phyloP scores from a whole-genome alignment of 2,888 invertebrate genomes.

The Volucella inflata region DNA sequence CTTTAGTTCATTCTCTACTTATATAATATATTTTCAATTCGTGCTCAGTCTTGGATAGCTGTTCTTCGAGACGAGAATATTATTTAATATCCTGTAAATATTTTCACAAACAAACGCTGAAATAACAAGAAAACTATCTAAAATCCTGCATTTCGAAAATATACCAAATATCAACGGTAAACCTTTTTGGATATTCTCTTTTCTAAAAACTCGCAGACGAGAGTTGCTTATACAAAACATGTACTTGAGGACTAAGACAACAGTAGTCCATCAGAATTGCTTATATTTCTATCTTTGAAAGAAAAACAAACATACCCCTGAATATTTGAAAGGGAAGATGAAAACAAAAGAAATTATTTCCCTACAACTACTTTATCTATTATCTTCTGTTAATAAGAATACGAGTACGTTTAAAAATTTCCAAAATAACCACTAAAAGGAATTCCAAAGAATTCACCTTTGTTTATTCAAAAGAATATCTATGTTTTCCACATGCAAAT shows the following conservation, averaged over 20 bases:
- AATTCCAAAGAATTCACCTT: conserved; percentile 17
- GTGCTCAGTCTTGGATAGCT: too few relatives aligned
- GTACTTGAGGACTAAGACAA: conserved; percentile 55
- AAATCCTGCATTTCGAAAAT: background rate
- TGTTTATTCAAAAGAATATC: background rate
- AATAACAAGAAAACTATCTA: conserved; percentile 28
- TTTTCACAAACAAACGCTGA: conserved; percentile 42
- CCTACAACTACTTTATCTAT: conserved; percentile 48
- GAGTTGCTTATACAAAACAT: conserved; percentile 37
- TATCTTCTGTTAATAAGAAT: conserved; percentile 30
- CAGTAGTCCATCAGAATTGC: conserved; percentile 30
- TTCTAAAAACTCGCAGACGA: conserved; percentile 15
- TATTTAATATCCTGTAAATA: conserved; percentile 12
- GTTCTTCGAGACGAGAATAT: background rate
- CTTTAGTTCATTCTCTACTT: too few relatives aligned
- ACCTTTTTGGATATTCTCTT: conserved; percentile 30
- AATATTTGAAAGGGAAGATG: background rate
- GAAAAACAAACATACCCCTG: conserved; percentile 65
- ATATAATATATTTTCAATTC: too few relatives aligned
- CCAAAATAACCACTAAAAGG: conserved; percentile 29
- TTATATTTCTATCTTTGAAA: conserved; percentile 25
- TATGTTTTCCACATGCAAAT: conserved; percentile 64
- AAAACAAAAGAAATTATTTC: conserved; percentile 42
- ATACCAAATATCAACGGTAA: background rate
- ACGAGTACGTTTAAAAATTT: conserved; percentile 35